Evolutionary conservation across 2,797 vertebrate genomes (phyloP).

Genomic region (Scolopax rusticola): DNA sequence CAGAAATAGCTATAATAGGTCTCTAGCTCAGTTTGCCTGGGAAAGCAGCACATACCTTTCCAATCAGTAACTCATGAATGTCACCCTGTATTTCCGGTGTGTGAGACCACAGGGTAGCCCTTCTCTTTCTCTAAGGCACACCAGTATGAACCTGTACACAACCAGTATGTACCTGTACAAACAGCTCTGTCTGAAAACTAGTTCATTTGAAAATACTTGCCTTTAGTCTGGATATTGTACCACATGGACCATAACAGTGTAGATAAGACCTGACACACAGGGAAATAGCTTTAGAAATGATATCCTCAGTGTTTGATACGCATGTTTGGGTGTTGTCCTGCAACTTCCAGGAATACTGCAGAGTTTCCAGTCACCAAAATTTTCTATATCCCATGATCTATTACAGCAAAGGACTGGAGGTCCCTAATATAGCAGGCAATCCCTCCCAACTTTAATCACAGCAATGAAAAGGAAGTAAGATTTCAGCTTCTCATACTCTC

Average conservation of each 20-base stretch:
- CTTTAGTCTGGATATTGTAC: background rate
- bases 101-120: background rate
- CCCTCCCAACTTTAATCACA: background rate
- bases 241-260: background rate
- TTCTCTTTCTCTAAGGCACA: background rate
- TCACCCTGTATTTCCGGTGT: background rate
- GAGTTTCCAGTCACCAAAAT: background rate
- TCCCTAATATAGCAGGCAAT: rapidly evolving
- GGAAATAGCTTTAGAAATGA: background rate
- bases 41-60: constrained; percentile 1
- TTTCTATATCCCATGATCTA: background rate
- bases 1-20: background rate
- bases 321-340: background rate
- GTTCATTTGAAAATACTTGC: background rate
- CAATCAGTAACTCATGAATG: background rate
- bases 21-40: background rate
- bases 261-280: background rate
- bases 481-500: background rate
- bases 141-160: background rate
- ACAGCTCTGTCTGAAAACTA: background rate
- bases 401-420: background rate
- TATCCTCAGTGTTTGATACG: background rate
- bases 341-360: background rate
- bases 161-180: background rate
- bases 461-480: background rate